A percentile compares a stretch with the other conserved stretches of the same genome.
Conservation (phyloP, 2,797 vertebrate species). For the Cygnus olor region DNA sequence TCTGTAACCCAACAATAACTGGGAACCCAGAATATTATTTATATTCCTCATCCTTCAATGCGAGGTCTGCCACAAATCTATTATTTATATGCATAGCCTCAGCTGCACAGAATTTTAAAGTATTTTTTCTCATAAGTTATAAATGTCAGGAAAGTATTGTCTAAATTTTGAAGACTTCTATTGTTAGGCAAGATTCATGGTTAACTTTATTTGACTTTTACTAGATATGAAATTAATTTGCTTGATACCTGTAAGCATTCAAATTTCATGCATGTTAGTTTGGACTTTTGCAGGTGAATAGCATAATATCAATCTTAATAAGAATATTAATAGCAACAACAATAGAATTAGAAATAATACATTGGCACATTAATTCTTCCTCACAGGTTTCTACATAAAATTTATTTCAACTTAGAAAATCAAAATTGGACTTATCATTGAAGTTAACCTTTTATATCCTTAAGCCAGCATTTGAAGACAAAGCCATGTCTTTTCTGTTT, state of each 20-base stretch:
- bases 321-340: not conserved
- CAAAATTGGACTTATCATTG: constrained; percentile 8
- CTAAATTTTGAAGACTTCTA: not conserved
- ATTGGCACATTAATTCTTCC: not conserved
- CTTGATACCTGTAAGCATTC: not conserved
- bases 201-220: not conserved
- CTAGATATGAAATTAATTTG: not conserved
- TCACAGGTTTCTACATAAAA: not conserved
- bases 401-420: constrained; percentile 20
- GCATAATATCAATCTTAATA: not conserved
- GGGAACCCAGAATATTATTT: not conserved
- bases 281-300: not conserved
- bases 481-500: not conserved
- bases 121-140: not conserved
- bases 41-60: not conserved
- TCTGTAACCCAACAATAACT: not conserved
- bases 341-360: not conserved
- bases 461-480: not conserved
- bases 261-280: not conserved
- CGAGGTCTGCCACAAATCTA: not conserved
- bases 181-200: not conserved
- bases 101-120: not conserved
- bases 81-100: not conserved
- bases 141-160: not conserved
- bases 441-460: not conserved